A percentile compares a stretch with the other conserved stretches of the same genome.
Evolutionary conservation across 23 tunicate genomes (phyloP).

Genomic region (Trididemnum clinides): DNA sequence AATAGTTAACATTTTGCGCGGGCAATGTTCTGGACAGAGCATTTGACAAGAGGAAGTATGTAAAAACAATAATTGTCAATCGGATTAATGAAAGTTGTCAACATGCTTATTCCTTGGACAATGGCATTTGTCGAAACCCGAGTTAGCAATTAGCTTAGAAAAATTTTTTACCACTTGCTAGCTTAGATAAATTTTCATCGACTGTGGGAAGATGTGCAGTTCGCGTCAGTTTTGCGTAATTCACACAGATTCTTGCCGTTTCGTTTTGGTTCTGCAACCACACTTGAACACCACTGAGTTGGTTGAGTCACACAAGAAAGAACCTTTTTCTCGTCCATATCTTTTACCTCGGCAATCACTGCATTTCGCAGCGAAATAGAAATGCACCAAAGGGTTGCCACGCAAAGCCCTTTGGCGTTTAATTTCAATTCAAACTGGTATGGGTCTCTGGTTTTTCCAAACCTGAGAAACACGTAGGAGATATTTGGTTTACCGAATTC

Average conservation of each 20-base stretch:
- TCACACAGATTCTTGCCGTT: constrained; percentile 53
- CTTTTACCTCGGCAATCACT: constrained; percentile 19
- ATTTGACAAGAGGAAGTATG: no score
- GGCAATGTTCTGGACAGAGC: no score
- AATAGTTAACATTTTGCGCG: no score
- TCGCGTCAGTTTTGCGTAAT: constrained; percentile 18
- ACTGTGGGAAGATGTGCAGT: not conserved
- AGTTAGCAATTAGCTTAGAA: constrained; percentile 26
- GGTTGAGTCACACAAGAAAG: constrained; percentile 21
- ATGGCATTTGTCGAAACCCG: constrained; percentile 38
- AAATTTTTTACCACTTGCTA: constrained; percentile 6
- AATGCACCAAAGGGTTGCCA: constrained; percentile 34
- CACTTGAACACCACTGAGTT: constrained; percentile 46
- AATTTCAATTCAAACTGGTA: constrained; percentile 1
- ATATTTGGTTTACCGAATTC: not conserved
- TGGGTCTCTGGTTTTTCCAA: not conserved
- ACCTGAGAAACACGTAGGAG: not conserved
- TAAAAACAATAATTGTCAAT: no score
- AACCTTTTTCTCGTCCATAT: constrained; percentile 24
- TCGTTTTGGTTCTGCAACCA: constrained; percentile 50
- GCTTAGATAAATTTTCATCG: not conserved
- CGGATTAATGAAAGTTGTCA: no score
- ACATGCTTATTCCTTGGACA: no score
- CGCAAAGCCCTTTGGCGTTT: constrained; percentile 21
- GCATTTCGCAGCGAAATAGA: constrained; percentile 27